phyloP scores from a whole-genome alignment of 2,888 invertebrate genomes.

The Isoperla grammatica region DNA sequence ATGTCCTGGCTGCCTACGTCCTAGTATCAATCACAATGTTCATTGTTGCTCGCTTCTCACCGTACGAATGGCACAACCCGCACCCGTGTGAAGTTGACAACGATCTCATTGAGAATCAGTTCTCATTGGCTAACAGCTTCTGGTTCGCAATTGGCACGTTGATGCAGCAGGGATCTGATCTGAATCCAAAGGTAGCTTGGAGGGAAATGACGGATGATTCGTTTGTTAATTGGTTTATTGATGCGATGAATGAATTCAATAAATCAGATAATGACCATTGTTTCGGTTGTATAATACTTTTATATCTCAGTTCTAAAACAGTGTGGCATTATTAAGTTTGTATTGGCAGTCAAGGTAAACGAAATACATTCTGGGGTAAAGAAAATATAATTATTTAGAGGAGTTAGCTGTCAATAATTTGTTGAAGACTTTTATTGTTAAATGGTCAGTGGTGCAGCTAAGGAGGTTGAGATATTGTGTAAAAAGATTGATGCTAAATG shows the following conservation, averaged over 20 bases:
- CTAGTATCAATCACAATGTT: constrained; percentile 73
- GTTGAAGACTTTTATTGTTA: too few relatives aligned
- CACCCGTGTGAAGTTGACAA: constrained; percentile 61
- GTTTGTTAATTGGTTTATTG: too few relatives aligned
- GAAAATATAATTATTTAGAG: too few relatives aligned
- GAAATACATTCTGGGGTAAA: too few relatives aligned
- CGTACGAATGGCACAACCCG: constrained; percentile 74
- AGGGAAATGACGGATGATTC: background rate
- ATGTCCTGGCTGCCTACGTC: constrained; percentile 72
- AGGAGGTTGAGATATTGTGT: too few relatives aligned
- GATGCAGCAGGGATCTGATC: constrained; percentile 78
- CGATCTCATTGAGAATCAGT: constrained; percentile 67
- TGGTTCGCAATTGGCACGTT: constrained; percentile 88
- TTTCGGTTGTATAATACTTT: too few relatives aligned
- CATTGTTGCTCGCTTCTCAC: constrained; percentile 72
- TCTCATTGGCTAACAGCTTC: constrained; percentile 74
- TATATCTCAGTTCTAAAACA: background rate
- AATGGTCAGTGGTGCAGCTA: too few relatives aligned
- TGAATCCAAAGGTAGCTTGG: constrained; percentile 63
- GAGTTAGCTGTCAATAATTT: too few relatives aligned
- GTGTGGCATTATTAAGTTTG: background rate
- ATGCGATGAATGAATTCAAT: too few relatives aligned
- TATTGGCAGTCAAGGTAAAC: background rate
- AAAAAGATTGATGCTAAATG: too few relatives aligned
- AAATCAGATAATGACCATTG: too few relatives aligned